A percentile compares a stretch with the other conserved stretches of the same genome.
Evolutionary conservation across 2,888 invertebrate genomes (phyloP).

Genomic region (Sinhomidia bicolor): DNA sequence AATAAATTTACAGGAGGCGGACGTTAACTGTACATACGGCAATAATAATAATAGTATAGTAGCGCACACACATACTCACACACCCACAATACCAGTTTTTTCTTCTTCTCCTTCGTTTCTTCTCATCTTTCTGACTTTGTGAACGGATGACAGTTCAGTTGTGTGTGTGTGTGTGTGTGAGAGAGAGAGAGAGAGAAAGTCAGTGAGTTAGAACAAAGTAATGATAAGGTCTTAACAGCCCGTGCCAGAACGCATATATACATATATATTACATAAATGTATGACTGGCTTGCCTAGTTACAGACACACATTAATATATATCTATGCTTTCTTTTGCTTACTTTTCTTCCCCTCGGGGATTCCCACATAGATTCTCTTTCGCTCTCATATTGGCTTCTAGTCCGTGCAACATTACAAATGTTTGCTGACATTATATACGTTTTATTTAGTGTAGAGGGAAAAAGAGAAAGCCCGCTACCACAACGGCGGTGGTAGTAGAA

Average conservation of each 20-base stretch:
- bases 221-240: slow-evolving; percentile 23
- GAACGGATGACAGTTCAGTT: slow-evolving; percentile 5
- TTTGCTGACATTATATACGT: neutral
- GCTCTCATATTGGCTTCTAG: neutral
- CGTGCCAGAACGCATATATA: no score
- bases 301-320: neutral
- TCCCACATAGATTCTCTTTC: neutral
- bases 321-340: neutral
- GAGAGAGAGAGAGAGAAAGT: slow-evolving; percentile 18
- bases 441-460: no score
- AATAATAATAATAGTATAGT: slow-evolving; percentile 7
- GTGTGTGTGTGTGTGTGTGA: no score
- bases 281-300: no score
- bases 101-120: neutral
- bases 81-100: slow-evolving; percentile 7
- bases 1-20: slow-evolving; percentile 41
- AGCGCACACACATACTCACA: neutral
- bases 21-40: neutral
- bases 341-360: slow-evolving; percentile 11
- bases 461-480: neutral
- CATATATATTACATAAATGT: neutral
- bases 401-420: neutral
- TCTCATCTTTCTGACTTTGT: slow-evolving; percentile 19
- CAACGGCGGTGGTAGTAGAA: neutral
- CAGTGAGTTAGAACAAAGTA: slow-evolving; percentile 43